Evolutionary conservation across 2,888 invertebrate genomes (phyloP), one percentile per base, ranked within the genome.

Genomic region (Heteropelma amictum): DNA sequence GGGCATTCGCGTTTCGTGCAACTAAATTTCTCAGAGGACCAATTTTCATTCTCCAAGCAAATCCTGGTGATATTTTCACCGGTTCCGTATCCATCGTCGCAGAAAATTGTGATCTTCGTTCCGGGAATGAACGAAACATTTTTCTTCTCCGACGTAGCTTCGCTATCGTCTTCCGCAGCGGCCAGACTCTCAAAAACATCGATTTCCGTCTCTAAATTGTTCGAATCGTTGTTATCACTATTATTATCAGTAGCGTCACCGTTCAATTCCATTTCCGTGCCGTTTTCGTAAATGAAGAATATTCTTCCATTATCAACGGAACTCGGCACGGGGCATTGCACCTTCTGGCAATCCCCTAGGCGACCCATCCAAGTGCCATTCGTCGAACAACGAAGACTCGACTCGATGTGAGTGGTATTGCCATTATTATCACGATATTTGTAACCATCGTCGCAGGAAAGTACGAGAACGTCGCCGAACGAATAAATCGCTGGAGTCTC

Each of bases 321-420:
- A 7, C 65, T 68, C 10, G 85, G 87, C 70, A 75, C 63, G 0
- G 81, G 65, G 53, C 86, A 86, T 10, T 64, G 74, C 0, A 83
- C 60, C 2, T 79, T 76, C 23, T 82, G 85, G 81, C 94, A 94
- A 74, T 90, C 86, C 4, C 93, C 92, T 8, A 90, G 89, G 12
- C 90, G 85, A 0, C 93, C 93, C 53, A 90, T 90, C 94, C 94
- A 94, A 49, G 89, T 88, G n/a, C 92, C 93, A 80, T 92, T 91
- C 17, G 91, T 90, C 8, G 91, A 88, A 81, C 94, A 94, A 4
- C 81, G 80, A 3, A 86, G 76, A 14, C 76, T 80, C 70, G 83
- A 82, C 71, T 84, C 82, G 6, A 65, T 73, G 17, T n/a, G n/a
- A n/a, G 80, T 38, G 7, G 80, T 72, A 68, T 79, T 81, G 47